These are phyloP conservation scores for Acrocyrtus sp. DNA, from an alignment of 2,888 invertebrate genomes.

Conservation along the genomic window DNA sequence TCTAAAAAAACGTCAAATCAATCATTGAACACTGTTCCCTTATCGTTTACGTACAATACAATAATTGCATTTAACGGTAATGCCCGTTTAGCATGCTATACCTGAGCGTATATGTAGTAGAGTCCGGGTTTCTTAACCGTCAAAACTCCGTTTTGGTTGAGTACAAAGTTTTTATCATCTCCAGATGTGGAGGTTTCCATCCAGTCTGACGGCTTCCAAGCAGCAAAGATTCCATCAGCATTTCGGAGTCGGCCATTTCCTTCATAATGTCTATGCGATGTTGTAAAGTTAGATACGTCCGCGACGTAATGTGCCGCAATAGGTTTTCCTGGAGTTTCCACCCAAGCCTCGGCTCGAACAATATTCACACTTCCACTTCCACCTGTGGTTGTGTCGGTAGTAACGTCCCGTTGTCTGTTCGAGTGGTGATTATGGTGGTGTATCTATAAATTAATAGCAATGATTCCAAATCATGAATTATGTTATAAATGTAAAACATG, in stretches of 20 bases:
- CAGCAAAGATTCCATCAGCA: slow-evolving; percentile 73
- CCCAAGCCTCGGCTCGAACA: slow-evolving; percentile 62
- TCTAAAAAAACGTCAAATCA: slow-evolving; percentile 68
- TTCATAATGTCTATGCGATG: slow-evolving; percentile 69
- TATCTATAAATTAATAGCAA: too few relatives aligned
- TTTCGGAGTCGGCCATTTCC: slow-evolving; percentile 77
- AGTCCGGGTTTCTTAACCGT: slow-evolving; percentile 78
- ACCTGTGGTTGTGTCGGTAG: too few relatives aligned
- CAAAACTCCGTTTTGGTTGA: slow-evolving; percentile 71
- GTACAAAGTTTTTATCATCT: slow-evolving; percentile 55
- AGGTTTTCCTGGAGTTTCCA: slow-evolving; percentile 65
- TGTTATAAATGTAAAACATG: too few relatives aligned
- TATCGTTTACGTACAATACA: neutral
- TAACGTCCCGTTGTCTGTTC: too few relatives aligned
- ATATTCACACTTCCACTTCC: slow-evolving; percentile 60
- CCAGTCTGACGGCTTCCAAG: slow-evolving; percentile 76
- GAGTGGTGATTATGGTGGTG: too few relatives aligned
- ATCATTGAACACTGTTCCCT: too few relatives aligned
- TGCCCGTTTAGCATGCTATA: slow-evolving; percentile 65
- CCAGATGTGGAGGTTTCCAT: slow-evolving; percentile 65
- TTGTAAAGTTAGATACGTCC: slow-evolving; percentile 72
- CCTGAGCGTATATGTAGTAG: slow-evolving; percentile 82
- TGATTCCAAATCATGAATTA: too few relatives aligned
- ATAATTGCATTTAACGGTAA: too few relatives aligned
- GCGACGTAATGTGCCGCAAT: slow-evolving; percentile 74